Percentiles rank a stretch among this genome's conserved stretches.
Evolutionary conservation across 1,140 invertebrate genomes (phyloP).

Genomic region (Mamestra configurata): DNA sequence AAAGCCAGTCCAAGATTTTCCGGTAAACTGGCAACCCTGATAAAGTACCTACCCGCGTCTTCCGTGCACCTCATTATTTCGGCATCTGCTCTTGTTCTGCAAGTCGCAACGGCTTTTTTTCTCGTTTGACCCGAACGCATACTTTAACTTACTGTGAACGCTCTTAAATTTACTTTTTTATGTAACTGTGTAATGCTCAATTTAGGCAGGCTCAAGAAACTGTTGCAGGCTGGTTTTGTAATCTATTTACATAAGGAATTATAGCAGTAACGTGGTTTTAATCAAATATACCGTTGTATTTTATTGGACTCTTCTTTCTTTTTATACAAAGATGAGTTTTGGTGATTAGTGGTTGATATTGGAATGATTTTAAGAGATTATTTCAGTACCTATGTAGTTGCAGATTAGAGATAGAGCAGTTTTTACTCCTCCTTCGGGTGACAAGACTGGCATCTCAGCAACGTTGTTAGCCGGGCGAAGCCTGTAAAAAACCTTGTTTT

Average conservation of each 20-base stretch:
- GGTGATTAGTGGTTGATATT: too few relatives aligned
- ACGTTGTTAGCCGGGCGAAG: too few relatives aligned
- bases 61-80: constrained; percentile 75
- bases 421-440: too few relatives aligned
- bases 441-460: too few relatives aligned
- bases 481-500: too few relatives aligned
- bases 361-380: too few relatives aligned
- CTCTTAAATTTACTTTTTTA: constrained; percentile 42
- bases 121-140: constrained; percentile 50
- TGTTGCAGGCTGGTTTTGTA: neutral
- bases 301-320: too few relatives aligned
- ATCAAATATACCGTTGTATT: neutral
- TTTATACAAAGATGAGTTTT: too few relatives aligned
- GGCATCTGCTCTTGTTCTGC: constrained; percentile 75
- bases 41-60: constrained; percentile 65
- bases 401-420: too few relatives aligned
- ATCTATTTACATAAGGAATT: neutral
- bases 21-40: constrained; percentile 7
- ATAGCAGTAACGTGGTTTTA: neutral
- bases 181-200: constrained; percentile 26
- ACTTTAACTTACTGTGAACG: constrained; percentile 52
- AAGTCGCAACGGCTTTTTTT: constrained; percentile 58
- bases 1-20: neutral
- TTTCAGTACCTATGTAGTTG: too few relatives aligned
- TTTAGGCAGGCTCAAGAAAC: neutral